Evolutionary conservation across 2,113 vertebrate species (phyloP).

Genomic region (Aplodontia rufa): DNA sequence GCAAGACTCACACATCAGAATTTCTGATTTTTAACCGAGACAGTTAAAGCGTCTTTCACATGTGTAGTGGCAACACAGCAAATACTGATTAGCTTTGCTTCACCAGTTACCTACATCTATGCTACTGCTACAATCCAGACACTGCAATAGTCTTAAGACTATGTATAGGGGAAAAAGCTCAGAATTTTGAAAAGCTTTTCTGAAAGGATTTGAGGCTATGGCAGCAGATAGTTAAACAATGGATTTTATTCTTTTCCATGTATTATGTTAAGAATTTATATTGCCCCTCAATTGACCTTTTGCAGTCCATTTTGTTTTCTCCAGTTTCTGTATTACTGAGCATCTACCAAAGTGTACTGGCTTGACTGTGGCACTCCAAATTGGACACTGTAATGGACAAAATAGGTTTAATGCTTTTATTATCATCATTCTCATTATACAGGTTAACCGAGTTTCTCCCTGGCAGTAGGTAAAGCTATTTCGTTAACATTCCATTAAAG

Average conservation of each 20-base stretch:
- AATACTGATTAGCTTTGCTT: background rate
- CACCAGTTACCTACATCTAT: background rate
- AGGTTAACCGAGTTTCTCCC: constrained; percentile 25
- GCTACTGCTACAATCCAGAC: background rate
- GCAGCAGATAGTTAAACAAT: constrained; percentile 19
- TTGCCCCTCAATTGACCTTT: background rate
- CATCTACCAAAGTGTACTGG: background rate
- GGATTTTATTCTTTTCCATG: background rate
- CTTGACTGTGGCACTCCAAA: background rate
- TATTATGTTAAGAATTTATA: constrained; percentile 15
- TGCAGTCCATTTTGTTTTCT: constrained; percentile 40
- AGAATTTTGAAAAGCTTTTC: background rate
- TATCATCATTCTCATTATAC: background rate
- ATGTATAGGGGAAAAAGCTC: background rate
- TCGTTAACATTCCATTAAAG: background rate
- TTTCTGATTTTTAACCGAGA: background rate
- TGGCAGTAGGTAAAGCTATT: background rate
- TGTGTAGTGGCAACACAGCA: background rate
- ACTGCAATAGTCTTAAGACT: too few species aligned
- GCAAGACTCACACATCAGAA: background rate
- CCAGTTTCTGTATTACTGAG: background rate
- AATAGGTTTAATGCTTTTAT: background rate
- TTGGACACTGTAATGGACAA: background rate
- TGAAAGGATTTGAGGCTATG: background rate
- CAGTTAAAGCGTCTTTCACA: background rate